Conservation (phyloP, 2,113 vertebrate genomes). For the Aphelocoma coerulescens region DNA sequence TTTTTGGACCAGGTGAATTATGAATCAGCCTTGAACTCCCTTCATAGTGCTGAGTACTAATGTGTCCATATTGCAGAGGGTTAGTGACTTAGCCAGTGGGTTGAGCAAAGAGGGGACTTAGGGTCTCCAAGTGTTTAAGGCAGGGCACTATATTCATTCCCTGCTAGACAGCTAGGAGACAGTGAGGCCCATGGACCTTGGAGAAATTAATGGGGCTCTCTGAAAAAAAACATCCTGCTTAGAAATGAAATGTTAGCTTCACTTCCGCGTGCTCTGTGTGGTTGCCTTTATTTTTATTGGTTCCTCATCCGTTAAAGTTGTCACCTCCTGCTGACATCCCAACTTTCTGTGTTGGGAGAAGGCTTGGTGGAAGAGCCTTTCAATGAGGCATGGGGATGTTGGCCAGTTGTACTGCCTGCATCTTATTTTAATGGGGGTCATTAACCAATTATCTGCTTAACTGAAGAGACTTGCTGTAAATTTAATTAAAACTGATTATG, state of each 20-base stretch:
- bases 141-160: constrained; percentile 50
- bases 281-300: constrained; percentile 21
- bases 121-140: constrained; percentile 52
- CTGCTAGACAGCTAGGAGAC: constrained; percentile 54
- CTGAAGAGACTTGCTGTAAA: background rate
- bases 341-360: background rate
- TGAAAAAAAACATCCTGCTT: constrained; percentile 10
- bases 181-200: constrained; percentile 43
- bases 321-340: background rate
- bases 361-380: background rate
- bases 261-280: background rate
- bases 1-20: constrained; percentile 59
- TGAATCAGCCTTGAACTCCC: constrained; percentile 60
- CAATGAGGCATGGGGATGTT: background rate
- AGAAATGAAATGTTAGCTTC: constrained; percentile 53
- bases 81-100: constrained; percentile 47
- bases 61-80: constrained; percentile 36
- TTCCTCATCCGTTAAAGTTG: background rate
- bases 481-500: background rate
- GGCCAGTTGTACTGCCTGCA: background rate
- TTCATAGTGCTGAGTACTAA: constrained; percentile 45
- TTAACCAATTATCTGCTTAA: background rate
- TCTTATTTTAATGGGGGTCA: background rate
- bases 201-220: constrained; percentile 51
- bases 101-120: constrained; percentile 29